phyloP scores from a whole-genome alignment of 2,113 vertebrate species.

The Dendrocopos noguchii region DNA sequence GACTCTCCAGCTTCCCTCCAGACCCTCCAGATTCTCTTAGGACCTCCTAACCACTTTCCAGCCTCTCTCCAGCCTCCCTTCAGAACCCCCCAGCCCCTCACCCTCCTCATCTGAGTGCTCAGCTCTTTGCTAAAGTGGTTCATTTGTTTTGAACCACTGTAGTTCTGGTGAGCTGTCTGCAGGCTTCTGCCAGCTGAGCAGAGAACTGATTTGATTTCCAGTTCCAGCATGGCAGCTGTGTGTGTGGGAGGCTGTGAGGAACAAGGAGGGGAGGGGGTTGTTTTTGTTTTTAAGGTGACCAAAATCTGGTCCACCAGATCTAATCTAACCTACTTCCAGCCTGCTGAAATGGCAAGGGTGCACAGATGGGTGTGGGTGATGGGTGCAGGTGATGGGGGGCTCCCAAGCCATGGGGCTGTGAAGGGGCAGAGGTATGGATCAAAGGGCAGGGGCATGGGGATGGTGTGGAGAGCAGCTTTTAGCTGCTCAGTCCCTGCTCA shows the following conservation, averaged over 20 bases:
- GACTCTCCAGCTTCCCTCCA: too few relatives aligned
- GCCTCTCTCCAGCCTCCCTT: too few relatives aligned
- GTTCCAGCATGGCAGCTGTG: constrained; percentile 39
- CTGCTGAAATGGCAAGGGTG: rapidly evolving
- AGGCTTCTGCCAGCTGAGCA: constrained; percentile 22
- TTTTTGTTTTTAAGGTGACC: constrained; percentile 30
- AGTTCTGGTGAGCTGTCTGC: neutral
- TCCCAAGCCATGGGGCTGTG: rapidly evolving
- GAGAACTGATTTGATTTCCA: constrained; percentile 15
- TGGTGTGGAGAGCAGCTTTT: rapidly evolving
- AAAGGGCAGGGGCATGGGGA: neutral
- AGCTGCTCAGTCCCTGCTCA: neutral
- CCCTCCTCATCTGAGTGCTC: rapidly evolving
- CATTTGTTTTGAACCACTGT: neutral
- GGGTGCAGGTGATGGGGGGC: rapidly evolving
- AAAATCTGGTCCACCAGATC: constrained; percentile 27
- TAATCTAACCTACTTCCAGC: neutral
- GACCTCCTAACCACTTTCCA: too few relatives aligned
- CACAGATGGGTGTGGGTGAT: rapidly evolving
- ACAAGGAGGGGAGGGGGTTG: neutral
- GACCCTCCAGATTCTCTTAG: too few relatives aligned
- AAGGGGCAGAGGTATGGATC: neutral
- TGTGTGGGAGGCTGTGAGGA: constrained; percentile 24
- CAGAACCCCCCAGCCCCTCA: neutral
- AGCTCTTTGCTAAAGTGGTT: neutral